Evolutionary conservation across 2,797 vertebrate species (phyloP).

Genomic region (Sphenopsis melanotis): DNA sequence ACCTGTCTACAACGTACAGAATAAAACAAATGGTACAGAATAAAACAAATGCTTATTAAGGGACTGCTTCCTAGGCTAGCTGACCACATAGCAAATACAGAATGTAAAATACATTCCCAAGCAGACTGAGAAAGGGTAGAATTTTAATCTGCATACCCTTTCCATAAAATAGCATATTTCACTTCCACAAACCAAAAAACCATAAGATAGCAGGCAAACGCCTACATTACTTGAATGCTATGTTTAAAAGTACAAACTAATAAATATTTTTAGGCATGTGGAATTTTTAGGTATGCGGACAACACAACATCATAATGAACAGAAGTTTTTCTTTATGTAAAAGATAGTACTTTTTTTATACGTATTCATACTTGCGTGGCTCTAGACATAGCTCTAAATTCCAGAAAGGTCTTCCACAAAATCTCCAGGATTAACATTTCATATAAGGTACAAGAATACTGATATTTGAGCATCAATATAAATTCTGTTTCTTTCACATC

Average conservation of each 20-base stretch:
- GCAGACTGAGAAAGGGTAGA: background rate
- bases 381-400: background rate
- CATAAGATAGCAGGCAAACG: background rate
- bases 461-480: background rate
- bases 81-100: background rate
- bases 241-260: background rate
- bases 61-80: background rate
- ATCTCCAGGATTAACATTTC: background rate
- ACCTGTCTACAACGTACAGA: background rate
- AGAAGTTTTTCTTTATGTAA: background rate
- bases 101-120: background rate
- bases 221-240: background rate
- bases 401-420: background rate
- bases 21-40: background rate
- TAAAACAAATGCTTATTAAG: background rate
- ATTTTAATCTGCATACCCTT: background rate
- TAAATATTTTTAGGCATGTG: background rate
- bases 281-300: background rate
- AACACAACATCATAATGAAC: background rate
- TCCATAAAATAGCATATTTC: background rate
- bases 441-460: background rate
- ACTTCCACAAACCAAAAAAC: background rate
- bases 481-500: background rate
- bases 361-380: background rate
- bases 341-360: background rate